Base-by-base conservation (phyloP, 2,797 vertebrate species). In the Tiaroga cobitis region DNA sequence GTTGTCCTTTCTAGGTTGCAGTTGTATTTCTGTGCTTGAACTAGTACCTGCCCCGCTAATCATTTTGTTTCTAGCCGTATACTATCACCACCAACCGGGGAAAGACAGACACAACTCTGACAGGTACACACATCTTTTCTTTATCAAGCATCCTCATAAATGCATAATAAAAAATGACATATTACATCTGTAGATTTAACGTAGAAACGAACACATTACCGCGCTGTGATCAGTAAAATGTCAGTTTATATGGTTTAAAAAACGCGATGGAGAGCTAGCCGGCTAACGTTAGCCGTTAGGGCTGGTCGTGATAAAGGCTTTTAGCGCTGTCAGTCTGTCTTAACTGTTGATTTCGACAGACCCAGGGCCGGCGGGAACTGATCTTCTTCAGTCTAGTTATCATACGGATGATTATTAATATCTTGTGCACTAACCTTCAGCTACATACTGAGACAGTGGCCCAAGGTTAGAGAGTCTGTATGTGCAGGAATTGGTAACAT, bases 211-310 rank as follows among this genome's bases (percentile, higher is more conserved):
- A 80, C 29, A 24, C 10, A 29, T 72, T 13, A 2, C 39, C 6
- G 6, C 10, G 54, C 77, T 51, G 54, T 24, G 24, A 73, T 26
- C 21, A 18, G 21, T 43, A 39, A 51, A 73, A 51, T 18, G n/a
- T 51, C 18, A 72, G 54, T 80, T 74, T 80, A 39, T 51, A 65
- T 49, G 18, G 29, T 43, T 72, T 63, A 41, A 41, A 56, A 32
- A 80, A 80, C 37, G 80, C 86, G 70, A 76, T 65, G 41, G 89
- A 90, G 89, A 88, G 91, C 49, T 82, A 86, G 90, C 90, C 90
- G 87, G 78, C 84, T 84, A 83, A 85, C 68, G 69, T 68, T 79
- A 18, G 43, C 78, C 81, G 84, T 9, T n/a, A 68, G 41, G 26
- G 89, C 84, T 26, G 67, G 67, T 76, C 59, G 68, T 78, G 83